Percentiles rank a stretch among this genome's conserved stretches.
Evolutionary conservation across 2,888 invertebrate genomes (phyloP).

Genomic region (Alcis repandata): DNA sequence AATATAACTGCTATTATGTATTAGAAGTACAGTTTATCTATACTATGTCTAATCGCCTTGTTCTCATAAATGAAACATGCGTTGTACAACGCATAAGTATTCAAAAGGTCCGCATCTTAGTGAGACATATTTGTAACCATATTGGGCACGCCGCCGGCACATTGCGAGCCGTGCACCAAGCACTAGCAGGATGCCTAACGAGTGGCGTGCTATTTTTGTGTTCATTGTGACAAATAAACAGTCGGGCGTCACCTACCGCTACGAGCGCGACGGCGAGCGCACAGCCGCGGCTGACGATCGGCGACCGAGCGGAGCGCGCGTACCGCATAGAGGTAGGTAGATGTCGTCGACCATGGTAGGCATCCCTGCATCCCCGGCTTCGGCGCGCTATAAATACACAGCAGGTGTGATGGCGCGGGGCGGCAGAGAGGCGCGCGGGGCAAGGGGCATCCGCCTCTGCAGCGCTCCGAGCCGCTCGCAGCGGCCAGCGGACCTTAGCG

Average conservation of each 20-base stretch:
- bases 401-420: constrained; percentile 80
- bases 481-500: constrained; percentile 87
- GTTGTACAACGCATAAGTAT: neutral
- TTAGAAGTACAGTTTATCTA: neutral
- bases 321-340: constrained; percentile 63
- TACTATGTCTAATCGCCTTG: neutral
- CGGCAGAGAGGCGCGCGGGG: constrained; percentile 69
- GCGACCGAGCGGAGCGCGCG: constrained; percentile 62
- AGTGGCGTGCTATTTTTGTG: constrained; percentile 72
- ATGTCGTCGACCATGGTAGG: constrained; percentile 71
- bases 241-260: constrained; percentile 67
- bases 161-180: constrained; percentile 51
- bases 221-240: constrained; percentile 77
- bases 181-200: constrained; percentile 59
- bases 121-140: constrained; percentile 24
- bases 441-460: constrained; percentile 83
- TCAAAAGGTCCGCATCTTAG: constrained; percentile 15
- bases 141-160: constrained; percentile 23
- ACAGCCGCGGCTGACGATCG: constrained; percentile 31
- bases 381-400: constrained; percentile 84
- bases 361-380: constrained; percentile 84
- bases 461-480: constrained; percentile 83
- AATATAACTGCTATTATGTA: neutral
- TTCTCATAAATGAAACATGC: neutral
- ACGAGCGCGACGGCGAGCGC: constrained; percentile 52